Conservation (phyloP, 2,888 invertebrate genomes). For the Euproctis similis region DNA sequence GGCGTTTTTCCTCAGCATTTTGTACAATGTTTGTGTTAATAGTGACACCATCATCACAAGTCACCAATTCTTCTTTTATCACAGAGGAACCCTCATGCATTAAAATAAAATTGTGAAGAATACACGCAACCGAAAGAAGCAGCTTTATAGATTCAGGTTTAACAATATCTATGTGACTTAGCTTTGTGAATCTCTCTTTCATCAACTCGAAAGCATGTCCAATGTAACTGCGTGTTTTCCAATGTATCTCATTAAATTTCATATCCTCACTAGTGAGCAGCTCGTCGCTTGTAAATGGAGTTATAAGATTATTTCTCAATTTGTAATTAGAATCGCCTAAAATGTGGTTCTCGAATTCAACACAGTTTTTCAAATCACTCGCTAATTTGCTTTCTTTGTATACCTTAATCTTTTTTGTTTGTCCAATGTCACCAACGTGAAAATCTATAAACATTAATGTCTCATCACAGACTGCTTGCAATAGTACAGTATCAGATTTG, state of each 20-base stretch:
- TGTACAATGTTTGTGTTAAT: conserved; percentile 54
- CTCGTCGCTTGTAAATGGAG: conserved; percentile 59
- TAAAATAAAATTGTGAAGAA: conserved; percentile 61
- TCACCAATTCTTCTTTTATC: conserved; percentile 51
- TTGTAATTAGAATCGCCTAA: conserved; percentile 59
- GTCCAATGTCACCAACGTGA: conserved; percentile 50
- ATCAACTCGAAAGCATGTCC: conserved; percentile 57
- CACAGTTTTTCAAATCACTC: conserved; percentile 48
- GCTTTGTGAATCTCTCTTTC: conserved; percentile 51
- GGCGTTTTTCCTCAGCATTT: conserved; percentile 55
- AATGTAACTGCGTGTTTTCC: conserved; percentile 55
- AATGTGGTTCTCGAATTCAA: conserved; percentile 63
- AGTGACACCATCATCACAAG: conserved; percentile 52
- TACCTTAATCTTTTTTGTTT: conserved; percentile 47
- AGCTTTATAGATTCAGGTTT: conserved; percentile 44
- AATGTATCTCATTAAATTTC: conserved; percentile 63
- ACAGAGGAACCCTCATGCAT: conserved; percentile 53
- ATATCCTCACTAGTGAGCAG: conserved; percentile 61
- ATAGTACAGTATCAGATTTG: conserved; percentile 41
- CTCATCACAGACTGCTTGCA: conserved; percentile 68
- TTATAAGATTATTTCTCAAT: conserved; percentile 53
- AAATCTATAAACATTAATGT: conserved; percentile 55
- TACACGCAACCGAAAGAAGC: conserved; percentile 53
- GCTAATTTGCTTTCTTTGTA: conserved; percentile 51
- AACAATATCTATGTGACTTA: conserved; percentile 49